Percentiles rank a stretch among this genome's conserved stretches.
These are phyloP conservation scores for Sebastes jordani DNA, from an alignment of 2,797 vertebrate genomes.

Conservation along the genomic window DNA sequence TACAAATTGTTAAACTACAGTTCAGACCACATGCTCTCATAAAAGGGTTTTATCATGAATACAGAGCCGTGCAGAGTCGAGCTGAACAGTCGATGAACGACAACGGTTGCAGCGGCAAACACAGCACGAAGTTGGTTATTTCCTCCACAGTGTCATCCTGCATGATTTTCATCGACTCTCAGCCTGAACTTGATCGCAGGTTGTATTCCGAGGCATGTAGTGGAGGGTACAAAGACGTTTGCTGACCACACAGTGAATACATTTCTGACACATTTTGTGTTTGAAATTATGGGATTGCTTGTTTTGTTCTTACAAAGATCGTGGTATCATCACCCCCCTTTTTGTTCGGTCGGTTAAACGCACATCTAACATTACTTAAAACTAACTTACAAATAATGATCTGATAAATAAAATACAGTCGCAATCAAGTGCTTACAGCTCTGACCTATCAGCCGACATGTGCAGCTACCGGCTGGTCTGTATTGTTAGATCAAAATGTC, in stretches of 20 bases:
- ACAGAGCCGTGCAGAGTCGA: background rate
- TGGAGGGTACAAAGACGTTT: background rate
- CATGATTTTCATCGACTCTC: background rate
- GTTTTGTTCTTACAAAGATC: background rate
- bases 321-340: background rate
- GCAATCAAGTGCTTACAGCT: background rate
- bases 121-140: background rate
- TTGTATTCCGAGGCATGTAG: background rate
- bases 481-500: background rate
- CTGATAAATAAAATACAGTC: background rate
- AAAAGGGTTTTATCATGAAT: background rate
- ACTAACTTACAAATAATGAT: background rate
- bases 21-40: background rate
- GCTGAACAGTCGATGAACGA: background rate
- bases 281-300: background rate
- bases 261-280: background rate
- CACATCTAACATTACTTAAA: background rate
- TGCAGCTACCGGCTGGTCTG: background rate
- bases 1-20: background rate
- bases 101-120: background rate
- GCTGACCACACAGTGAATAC: background rate
- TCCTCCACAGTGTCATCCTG: background rate
- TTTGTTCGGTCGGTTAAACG: background rate
- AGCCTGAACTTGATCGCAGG: background rate
- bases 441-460: background rate